Evolutionary conservation across 2,888 invertebrate genomes (phyloP).

Genomic region (Clistopyga incitator): DNA sequence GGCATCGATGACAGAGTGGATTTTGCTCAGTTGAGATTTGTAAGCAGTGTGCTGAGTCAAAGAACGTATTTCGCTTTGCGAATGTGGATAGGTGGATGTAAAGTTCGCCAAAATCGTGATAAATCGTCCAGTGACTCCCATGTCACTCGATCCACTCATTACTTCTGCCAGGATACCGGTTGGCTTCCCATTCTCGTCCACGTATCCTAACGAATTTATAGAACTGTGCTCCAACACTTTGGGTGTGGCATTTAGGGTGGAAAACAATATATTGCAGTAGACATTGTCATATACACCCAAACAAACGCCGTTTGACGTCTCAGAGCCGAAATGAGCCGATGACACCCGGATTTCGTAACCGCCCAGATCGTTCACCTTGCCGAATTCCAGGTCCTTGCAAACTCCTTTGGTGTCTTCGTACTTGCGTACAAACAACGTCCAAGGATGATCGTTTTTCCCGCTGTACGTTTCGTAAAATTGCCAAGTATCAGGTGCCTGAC

Average conservation of each 20-base stretch:
- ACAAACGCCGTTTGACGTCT: background rate
- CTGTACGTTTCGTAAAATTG: constrained; percentile 17
- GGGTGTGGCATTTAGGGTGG: constrained; percentile 23
- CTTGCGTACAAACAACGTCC: constrained; percentile 31
- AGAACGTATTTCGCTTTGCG: background rate
- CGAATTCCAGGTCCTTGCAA: constrained; percentile 40
- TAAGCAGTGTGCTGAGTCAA: constrained; percentile 17
- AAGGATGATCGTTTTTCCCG: constrained; percentile 26
- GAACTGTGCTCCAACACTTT: background rate
- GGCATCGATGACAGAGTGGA: background rate
- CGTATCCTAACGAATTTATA: background rate
- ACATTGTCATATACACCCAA: background rate
- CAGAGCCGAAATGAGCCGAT: background rate
- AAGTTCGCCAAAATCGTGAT: background rate
- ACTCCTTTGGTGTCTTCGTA: background rate
- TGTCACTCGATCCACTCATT: background rate
- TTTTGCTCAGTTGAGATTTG: constrained; percentile 14
- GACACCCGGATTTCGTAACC: constrained; percentile 37
- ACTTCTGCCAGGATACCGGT: constrained; percentile 2
- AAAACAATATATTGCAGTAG: constrained; percentile 1
- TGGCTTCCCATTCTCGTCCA: background rate
- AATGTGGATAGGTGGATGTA: constrained; percentile 1
- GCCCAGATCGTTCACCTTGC: constrained; percentile 28
- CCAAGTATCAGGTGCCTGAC: constrained; percentile 62
- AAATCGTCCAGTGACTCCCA: background rate